Conservation (phyloP, 2,797 vertebrate genomes). For the Alfaro cultratus region DNA sequence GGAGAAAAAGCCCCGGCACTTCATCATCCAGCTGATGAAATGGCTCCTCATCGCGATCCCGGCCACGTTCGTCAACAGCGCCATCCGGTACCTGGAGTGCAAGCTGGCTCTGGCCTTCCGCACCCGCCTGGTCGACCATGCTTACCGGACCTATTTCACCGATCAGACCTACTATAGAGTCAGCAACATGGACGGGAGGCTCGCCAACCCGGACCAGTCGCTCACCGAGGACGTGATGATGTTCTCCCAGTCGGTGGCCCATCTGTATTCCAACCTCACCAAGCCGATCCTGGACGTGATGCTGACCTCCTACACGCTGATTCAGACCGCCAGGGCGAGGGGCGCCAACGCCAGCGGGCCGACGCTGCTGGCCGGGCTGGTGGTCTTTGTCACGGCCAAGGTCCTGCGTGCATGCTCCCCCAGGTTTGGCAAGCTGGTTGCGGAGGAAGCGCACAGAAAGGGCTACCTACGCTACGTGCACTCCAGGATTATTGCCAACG, state of each 20-base stretch:
- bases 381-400: conserved; percentile 92
- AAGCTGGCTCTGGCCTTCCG: conserved; percentile 95
- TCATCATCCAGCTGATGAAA: conserved; percentile 89
- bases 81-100: conserved; percentile 95
- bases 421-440: conserved; percentile 93
- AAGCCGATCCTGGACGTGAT: conserved; percentile 96
- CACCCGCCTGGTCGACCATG: conserved; percentile 91
- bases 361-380: conserved; percentile 91
- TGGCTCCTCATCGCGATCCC: conserved; percentile 98
- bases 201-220: conserved; percentile 97
- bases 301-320: conserved; percentile 95
- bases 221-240: conserved; percentile 96
- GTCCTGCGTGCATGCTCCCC: conserved; percentile 95
- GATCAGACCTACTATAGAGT: conserved; percentile 95
- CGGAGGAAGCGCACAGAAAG: conserved; percentile 95
- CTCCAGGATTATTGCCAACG: conserved; percentile 96
- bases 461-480: conserved; percentile 95
- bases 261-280: conserved; percentile 97
- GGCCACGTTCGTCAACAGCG: conserved; percentile 98
- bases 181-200: conserved; percentile 94
- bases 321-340: conserved; percentile 89
- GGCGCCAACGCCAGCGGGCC: conserved; percentile 93
- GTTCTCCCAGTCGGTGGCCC: conserved; percentile 96
- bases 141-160: conserved; percentile 94
- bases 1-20: conserved; percentile 90